Conservation (phyloP, 2,888 invertebrate genomes). For the Notodonta dromedarius region DNA sequence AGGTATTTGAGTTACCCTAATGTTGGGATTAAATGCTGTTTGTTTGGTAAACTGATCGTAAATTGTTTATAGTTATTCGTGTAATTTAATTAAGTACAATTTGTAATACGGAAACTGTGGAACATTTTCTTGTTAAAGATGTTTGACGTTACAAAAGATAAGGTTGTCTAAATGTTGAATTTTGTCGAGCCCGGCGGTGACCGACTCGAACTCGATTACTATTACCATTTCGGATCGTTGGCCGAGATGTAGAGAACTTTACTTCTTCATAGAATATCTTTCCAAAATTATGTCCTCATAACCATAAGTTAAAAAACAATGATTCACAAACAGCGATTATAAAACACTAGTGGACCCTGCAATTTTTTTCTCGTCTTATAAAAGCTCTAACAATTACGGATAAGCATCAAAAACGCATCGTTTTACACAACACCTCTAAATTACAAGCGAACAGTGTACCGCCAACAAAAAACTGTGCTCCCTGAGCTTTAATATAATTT, state of each 20-base stretch:
- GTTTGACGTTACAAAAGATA: no score
- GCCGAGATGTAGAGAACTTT: no score
- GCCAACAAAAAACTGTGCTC: conserved; percentile 70
- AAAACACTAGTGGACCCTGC: conserved; percentile 12
- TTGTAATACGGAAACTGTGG: no score
- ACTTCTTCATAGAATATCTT: no score
- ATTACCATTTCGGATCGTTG: no score
- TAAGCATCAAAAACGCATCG: conserved; percentile 65
- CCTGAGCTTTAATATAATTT: conserved; percentile 82
- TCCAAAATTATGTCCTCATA: no score
- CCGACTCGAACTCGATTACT: no score
- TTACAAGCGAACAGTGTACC: conserved; percentile 57
- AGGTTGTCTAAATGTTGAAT: no score
- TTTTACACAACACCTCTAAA: conserved; percentile 55
- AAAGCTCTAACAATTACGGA: conserved; percentile 60
- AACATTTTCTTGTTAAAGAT: no score
- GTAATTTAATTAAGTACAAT: no score
- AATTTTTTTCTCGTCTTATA: conserved; percentile 27
- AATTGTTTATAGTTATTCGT: not conserved
- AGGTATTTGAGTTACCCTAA: not conserved
- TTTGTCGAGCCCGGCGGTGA: no score
- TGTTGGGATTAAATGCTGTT: not conserved
- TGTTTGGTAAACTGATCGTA: not conserved
- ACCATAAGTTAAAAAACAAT: no score
- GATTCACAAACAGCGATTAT: not conserved